A percentile compares a stretch with the other conserved stretches of the same genome.
These are phyloP conservation scores for Danio jaintianensis DNA, from an alignment of 2,797 vertebrate species.

Conservation along the genomic window DNA sequence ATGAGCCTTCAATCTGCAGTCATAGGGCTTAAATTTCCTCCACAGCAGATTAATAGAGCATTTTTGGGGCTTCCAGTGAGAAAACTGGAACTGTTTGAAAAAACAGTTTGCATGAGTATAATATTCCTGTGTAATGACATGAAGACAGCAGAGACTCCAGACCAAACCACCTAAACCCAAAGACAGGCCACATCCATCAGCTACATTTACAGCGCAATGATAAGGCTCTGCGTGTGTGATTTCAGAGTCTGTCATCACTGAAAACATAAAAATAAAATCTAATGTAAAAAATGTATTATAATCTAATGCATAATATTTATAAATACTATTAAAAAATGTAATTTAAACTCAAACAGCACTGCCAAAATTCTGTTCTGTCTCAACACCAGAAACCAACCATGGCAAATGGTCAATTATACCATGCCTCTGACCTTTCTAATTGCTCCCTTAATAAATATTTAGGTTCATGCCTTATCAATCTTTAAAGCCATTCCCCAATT, in stretches of 20 bases:
- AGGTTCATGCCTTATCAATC: constrained; percentile 5
- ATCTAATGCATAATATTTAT: no score
- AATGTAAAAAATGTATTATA: no score
- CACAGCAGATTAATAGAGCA: constrained; percentile 12
- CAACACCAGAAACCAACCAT: background rate
- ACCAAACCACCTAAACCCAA: constrained; percentile 24
- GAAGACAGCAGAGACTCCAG: constrained; percentile 5
- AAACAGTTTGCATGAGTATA: background rate
- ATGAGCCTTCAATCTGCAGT: background rate
- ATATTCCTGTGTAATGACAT: constrained; percentile 6
- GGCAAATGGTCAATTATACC: background rate
- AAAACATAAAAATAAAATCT: no score
- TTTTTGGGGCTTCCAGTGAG: no score
- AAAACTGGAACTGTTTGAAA: no score
- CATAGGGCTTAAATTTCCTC: background rate
- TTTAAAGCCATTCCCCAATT: constrained; percentile 18
- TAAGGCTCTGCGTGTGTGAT: background rate
- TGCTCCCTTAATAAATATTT: constrained; percentile 24
- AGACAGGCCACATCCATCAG: constrained; percentile 2
- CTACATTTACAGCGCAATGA: constrained; percentile 13
- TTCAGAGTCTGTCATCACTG: constrained; percentile 22
- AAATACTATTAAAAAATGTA: no score
- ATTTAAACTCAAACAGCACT: no score
- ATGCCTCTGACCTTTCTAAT: background rate
- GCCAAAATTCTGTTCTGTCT: background rate